A percentile compares a stretch with the other conserved stretches of the same genome.
These are phyloP conservation scores for Brotogeris chrysoptera DNA, from an alignment of 2,797 vertebrate genomes.

Conservation along the genomic window DNA sequence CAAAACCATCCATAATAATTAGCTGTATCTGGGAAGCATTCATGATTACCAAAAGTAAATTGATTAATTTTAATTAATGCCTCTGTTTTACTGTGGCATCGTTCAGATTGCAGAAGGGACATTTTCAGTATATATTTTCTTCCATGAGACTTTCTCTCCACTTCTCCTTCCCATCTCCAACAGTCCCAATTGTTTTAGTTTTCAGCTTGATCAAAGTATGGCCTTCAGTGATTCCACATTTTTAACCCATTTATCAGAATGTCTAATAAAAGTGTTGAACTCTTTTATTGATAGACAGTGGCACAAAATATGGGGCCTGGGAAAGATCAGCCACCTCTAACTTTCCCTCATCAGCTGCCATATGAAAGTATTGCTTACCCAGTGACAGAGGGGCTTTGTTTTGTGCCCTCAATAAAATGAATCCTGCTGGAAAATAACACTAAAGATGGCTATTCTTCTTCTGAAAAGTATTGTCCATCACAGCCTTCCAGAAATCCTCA, in stretches of 20 bases:
- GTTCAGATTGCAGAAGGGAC: neutral
- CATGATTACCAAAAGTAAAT: constrained; percentile 24
- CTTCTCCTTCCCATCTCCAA: neutral
- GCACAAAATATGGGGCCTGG: neutral
- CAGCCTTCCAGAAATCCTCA: neutral
- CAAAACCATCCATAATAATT: constrained; percentile 25
- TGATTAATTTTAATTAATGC: neutral
- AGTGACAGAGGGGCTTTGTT: constrained; percentile 22
- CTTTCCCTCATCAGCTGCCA: constrained; percentile 34
- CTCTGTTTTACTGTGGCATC: neutral
- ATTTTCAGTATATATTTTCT: neutral
- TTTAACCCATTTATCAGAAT: constrained; percentile 50
- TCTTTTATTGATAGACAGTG: constrained; percentile 51
- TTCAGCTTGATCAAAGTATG: constrained; percentile 45
- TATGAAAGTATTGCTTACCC: constrained; percentile 21
- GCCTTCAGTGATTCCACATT: constrained; percentile 25
- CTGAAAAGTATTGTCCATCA: neutral
- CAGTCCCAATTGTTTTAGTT: constrained; percentile 16
- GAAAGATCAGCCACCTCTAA: constrained; percentile 44
- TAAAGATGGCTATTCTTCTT: neutral
- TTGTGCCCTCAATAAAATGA: constrained; percentile 36
- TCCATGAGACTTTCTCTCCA: neutral
- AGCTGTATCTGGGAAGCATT: neutral
- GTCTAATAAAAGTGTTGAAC: constrained; percentile 56
- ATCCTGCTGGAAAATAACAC: neutral